Base-by-base conservation (phyloP, 2,888 invertebrate genomes). In the Erebia epiphron region DNA sequence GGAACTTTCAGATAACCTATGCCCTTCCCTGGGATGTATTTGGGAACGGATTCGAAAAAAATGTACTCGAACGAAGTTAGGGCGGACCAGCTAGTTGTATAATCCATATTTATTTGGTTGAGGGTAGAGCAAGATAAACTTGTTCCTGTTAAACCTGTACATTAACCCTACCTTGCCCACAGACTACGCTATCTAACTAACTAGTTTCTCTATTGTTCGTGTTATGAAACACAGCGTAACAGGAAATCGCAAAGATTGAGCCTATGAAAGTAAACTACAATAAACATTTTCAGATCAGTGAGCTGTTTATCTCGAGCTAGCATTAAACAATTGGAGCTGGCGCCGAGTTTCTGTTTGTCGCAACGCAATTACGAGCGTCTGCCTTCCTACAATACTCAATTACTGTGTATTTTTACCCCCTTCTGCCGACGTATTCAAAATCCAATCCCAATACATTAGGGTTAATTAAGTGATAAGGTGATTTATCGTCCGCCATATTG, bases 321-420 rank as follows among this genome's bases (percentile, higher is more conserved):
- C 41, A 60, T 41, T 60, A 60, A 60, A 11, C 35, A 43, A 41
- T 10, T 43, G 2, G 11, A 41, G 60, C 43, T 21, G 60, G 60
- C 60, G 60, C 60, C 60, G 41, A 43, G 1, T 16, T 60, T 60
- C 60, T 60, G 60, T 60, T 60, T 60, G 60, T 60, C 60, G 43
- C 60, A 43, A 41, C 11, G 8, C 43, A 60, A 56, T 56, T 56
- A 56, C 13, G 21, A 10, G 13, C 56, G 56, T 56, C 56, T 56
- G 56, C 21, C 21, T 21, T 56, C 56, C 21, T 21, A 10, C 56
- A 56, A 21, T 21, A 18, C 56, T 21, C 21, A 21, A 13, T 56
- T 56, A 56, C 56, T 56, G 56, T 56, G 5, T 18, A 56, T 56
- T 56, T 21, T 56, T 4, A 35, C 35, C 35, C 35, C 35, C 18